Evolutionary conservation across 1,140 invertebrate species (phyloP).

Genomic region (Eueides isabella): DNA sequence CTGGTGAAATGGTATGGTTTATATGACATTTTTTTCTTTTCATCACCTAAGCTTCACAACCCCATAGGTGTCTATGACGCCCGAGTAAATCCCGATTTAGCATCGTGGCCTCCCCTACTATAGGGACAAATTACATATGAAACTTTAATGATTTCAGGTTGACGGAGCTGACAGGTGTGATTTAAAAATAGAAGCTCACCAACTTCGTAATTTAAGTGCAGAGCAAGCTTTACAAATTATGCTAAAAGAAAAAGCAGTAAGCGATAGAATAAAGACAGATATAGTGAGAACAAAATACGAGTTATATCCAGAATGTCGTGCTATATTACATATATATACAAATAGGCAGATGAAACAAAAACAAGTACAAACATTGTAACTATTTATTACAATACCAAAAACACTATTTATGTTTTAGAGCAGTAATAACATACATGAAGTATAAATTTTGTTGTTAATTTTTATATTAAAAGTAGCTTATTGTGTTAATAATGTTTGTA

Average conservation of each 20-base stretch:
- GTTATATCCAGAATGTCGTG: slow-evolving; percentile 66
- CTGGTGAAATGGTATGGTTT: no score
- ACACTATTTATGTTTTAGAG: no score
- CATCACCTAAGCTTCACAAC: no score
- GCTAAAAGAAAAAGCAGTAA: slow-evolving; percentile 53
- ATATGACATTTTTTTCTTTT: no score
- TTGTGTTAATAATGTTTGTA: no score
- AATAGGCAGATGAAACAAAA: slow-evolving; percentile 38
- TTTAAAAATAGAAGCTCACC: slow-evolving; percentile 62
- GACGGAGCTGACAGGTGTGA: slow-evolving; percentile 73
- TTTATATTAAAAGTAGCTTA: no score
- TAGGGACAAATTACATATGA: no score
- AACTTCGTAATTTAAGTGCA: slow-evolving; percentile 53
- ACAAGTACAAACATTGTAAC: slow-evolving; percentile 3
- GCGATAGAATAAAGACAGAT: slow-evolving; percentile 52
- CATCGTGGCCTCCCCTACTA: no score
- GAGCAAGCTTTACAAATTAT: slow-evolving; percentile 61
- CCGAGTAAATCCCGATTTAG: no score
- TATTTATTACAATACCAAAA: not conserved
- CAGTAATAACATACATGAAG: no score
- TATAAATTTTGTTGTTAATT: no score
- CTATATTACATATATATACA: slow-evolving; percentile 67
- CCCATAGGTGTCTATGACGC: no score
- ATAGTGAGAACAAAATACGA: slow-evolving; percentile 63
- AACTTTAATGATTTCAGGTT: slow-evolving; percentile 50